Evolutionary conservation across 2,113 vertebrate species (phyloP), one percentile per base, ranked within the genome.

Genomic region (Eubucco bourcierii): DNA sequence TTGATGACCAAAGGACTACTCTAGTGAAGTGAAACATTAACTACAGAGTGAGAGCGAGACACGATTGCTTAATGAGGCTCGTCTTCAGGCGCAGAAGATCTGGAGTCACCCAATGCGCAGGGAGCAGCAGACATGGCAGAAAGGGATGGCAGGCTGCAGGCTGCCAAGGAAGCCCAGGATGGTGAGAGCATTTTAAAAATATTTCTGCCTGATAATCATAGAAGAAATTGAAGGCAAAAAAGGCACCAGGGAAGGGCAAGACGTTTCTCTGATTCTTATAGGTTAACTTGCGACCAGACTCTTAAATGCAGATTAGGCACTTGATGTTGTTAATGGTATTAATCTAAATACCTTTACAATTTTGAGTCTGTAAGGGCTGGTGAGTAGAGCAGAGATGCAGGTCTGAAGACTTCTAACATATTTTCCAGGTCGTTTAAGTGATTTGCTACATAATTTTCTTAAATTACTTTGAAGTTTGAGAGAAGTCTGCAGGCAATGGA

Each of bases 1-100:
- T 29, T 66, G 63, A 73, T 79, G 66, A 70, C 41, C 79, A 68
- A 91, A 71, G 66, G 70, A 81, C 56, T 63, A 75, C 58, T 89
- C 71, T 50, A 67, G 84, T 64, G 77, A 81, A 75, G 90, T 96
- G 75, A 94, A 95, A 88, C 66, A 96, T 96, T 97, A 94, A 95
- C 94, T 65, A 41, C 31, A 53, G 59, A 16, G 50, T 72, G 79
- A 74, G 78, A 77, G 65, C 0, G 7, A 76, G 34, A 16, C 1
- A 9, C 53, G 90, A 84, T 88, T 80, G 46, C 81, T 94, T 73
- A 91, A 63, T 12, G 4, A 68, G 63, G 70, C 72, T 90, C 64
- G 27, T 91, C 81, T 80, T 80, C 65, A 74, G 70, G 61, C 7
- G 4, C 63, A 23, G 0, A n/a, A 81, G 65, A 90, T 60, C 73